These are phyloP conservation scores for Pomatostomus ruficeps DNA, from an alignment of 2,113 vertebrate genomes.

Conservation along the genomic window DNA sequence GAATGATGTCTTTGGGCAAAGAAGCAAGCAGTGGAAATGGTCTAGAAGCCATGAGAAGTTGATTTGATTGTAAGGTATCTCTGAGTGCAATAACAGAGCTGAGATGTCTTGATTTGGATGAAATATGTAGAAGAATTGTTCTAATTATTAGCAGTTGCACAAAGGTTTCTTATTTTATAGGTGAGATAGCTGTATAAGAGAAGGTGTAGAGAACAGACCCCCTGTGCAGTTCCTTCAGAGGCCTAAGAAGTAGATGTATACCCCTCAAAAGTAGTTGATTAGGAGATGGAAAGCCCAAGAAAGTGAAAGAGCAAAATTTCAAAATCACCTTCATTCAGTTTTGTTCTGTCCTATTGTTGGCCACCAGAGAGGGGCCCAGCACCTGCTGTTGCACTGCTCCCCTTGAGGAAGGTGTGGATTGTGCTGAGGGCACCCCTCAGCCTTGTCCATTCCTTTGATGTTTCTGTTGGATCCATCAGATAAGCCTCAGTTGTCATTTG, in stretches of 20 bases:
- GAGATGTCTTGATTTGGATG: background rate
- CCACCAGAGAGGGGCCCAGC: background rate
- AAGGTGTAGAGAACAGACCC: background rate
- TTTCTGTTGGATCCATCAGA: background rate
- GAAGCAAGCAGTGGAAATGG: background rate
- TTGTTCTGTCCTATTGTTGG: fast-evolving
- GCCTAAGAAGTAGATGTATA: background rate
- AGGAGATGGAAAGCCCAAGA: background rate
- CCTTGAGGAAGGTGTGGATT: background rate
- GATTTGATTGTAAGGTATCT: background rate
- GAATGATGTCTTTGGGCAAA: background rate
- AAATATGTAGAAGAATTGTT: background rate
- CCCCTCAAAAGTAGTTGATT: background rate
- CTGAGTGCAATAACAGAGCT: background rate
- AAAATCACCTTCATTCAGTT: background rate
- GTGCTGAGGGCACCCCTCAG: background rate
- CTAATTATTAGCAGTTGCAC: background rate
- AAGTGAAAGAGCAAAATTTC: background rate
- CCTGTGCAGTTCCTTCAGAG: background rate
- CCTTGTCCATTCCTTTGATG: background rate
- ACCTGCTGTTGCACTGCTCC: fast-evolving
- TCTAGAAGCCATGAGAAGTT: background rate
- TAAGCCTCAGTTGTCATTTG: background rate
- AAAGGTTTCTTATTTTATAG: background rate
- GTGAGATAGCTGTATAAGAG: background rate